Conservation (phyloP, 2,113 vertebrate species). For the Archilochus colubris region DNA sequence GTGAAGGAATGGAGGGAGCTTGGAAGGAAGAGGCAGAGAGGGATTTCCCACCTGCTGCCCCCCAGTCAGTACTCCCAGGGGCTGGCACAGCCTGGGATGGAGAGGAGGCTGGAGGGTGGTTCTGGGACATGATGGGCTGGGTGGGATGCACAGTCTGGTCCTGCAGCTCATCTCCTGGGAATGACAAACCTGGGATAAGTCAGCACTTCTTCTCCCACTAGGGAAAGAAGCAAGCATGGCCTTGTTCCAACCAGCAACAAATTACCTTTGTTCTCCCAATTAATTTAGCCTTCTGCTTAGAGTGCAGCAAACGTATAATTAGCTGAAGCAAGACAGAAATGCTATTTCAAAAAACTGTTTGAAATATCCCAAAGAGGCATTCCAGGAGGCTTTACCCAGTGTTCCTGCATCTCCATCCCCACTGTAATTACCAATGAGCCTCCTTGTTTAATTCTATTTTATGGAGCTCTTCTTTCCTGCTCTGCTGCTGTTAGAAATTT, state of each 20-base stretch:
- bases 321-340: conserved; percentile 43
- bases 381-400: conserved; percentile 21
- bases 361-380: conserved; percentile 48
- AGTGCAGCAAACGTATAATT: conserved; percentile 37
- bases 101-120: background rate
- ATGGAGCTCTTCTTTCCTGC: conserved; percentile 33
- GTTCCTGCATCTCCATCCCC: conserved; percentile 5
- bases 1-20: background rate
- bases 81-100: background rate
- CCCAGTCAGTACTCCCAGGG: background rate
- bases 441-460: conserved; percentile 47
- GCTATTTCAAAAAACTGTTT: conserved; percentile 43
- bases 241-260: conserved; percentile 22
- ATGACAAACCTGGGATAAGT: background rate
- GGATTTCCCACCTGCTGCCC: conserved; percentile 13
- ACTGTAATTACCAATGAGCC: conserved; percentile 41
- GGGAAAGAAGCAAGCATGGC: background rate
- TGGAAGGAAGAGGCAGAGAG: conserved; percentile 6
- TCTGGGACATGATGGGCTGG: background rate
- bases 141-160: background rate
- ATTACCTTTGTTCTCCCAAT: conserved; percentile 68
- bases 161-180: background rate
- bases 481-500: conserved; percentile 20
- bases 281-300: conserved; percentile 61
- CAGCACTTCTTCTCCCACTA: background rate